Evolutionary conservation across 2,888 invertebrate species (phyloP), one percentile per base, ranked within the genome.

Genomic region (Calameuta idolon): DNA sequence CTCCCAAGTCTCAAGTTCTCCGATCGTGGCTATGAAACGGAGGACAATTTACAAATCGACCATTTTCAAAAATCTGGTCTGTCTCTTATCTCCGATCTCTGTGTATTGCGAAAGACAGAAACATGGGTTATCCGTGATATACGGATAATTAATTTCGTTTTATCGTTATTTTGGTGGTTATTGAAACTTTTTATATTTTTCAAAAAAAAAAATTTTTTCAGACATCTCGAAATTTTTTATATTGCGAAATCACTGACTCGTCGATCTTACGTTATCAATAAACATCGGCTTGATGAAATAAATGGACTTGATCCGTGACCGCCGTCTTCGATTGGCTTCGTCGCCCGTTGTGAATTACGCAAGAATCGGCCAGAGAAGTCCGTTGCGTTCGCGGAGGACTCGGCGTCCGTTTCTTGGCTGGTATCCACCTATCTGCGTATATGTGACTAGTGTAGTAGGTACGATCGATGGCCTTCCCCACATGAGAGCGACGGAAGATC

Each of bases 251-350:
- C 9, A 23, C 2, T 23, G 0, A 55, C 23, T 55, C 9, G 55
- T 9, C 55, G 9, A 23, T 55, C 55, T 23, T 9, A 55, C 23
- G 23, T 55, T 55, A 55, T 55, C 55, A 23, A 23, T 55, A 55
- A 23, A 55, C 9, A 55, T 55, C 55, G 2, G 55, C 9, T 23
- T 2, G 23, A 55, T 2, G 79, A 79, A 82, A 87, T 88, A 90
- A 90, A 90, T 88, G 86, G 87, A 88, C 85, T 88, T 87, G 87
- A 88, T 88, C 83, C 81, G 85, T 86, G 87, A 90, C 90, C 90
- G 55, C 55, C 1, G 55, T 23, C 9, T 55, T 85, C 85, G 90
- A 88, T 90, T 87, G 89, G 89, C 90, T 90, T 90, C 90, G 89
- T 89, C 87, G 86, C 84, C 23, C 55, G 86, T 86, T 85, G 55